Conservation (phyloP, 2,113 vertebrate species). For the Phocoena phocoena region DNA sequence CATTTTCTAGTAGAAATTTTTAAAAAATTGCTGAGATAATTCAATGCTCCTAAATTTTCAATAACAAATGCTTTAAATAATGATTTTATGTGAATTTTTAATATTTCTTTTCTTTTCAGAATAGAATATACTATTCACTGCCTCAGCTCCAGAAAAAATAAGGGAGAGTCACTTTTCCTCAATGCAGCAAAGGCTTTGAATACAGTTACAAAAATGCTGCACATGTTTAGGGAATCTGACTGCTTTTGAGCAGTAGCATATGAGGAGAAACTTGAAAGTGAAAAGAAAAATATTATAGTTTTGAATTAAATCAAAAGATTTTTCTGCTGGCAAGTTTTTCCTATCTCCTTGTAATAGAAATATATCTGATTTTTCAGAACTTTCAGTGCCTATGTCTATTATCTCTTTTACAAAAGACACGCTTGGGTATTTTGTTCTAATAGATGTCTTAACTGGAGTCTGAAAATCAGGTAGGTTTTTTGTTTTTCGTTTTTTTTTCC, state of each 20-base stretch:
- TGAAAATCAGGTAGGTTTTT: background rate
- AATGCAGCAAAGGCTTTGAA: background rate
- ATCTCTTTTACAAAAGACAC: background rate
- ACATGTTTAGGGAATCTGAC: background rate
- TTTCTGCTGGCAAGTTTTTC: background rate
- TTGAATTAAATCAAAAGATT: constrained; percentile 21
- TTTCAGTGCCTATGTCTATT: background rate
- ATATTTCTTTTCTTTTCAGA: background rate
- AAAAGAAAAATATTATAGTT: constrained; percentile 10
- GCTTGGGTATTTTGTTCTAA: background rate
- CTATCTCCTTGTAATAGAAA: background rate
- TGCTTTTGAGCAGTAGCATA: constrained; percentile 1
- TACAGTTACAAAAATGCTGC: background rate
- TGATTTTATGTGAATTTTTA: background rate
- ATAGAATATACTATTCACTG: background rate
- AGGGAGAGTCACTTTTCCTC: background rate
- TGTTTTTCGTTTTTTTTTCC: too few species aligned
- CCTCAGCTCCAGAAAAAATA: background rate
- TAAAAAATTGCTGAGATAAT: background rate
- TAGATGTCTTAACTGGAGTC: background rate
- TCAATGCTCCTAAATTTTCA: constrained; percentile 33
- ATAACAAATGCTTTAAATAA: constrained; percentile 39
- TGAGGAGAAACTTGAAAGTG: background rate
- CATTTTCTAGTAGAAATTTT: constrained; percentile 16
- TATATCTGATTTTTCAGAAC: background rate